Percentiles rank a stretch among this genome's conserved stretches.
Conservation (phyloP, 2,113 vertebrate genomes). For the Rynchops niger region DNA sequence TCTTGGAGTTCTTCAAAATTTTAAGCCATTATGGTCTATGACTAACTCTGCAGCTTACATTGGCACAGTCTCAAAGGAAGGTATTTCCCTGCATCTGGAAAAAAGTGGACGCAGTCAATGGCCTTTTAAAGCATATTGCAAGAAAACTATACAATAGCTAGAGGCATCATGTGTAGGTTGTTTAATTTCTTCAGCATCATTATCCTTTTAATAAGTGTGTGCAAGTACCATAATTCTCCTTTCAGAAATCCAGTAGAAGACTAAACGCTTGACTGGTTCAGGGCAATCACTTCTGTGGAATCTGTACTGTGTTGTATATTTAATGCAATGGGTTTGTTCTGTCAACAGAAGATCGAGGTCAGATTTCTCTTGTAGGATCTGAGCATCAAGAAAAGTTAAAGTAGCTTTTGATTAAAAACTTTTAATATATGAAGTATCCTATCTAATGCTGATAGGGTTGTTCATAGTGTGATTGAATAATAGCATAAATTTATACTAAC, state of each 20-base stretch:
- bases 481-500: neutral
- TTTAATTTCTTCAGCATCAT: slow-evolving; percentile 27
- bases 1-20: slow-evolving; percentile 6
- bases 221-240: neutral
- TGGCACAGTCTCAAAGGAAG: slow-evolving; percentile 49
- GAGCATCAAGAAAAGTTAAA: neutral
- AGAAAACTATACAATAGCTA: neutral
- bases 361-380: neutral
- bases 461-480: neutral
- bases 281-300: neutral
- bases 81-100: neutral
- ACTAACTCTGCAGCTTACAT: slow-evolving; percentile 10
- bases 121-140: neutral
- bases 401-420: neutral
- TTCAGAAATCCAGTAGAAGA: neutral
- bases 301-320: neutral
- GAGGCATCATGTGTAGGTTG: neutral
- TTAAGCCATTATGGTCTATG: slow-evolving; percentile 21
- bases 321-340: neutral
- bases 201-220: slow-evolving; percentile 4
- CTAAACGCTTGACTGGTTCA: neutral
- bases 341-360: neutral
- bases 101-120: neutral
- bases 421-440: neutral
- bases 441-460: neutral